These are phyloP conservation scores for Melinaea marsaeus DNA, from an alignment of 2,888 invertebrate genomes.

Conservation along the genomic window DNA sequence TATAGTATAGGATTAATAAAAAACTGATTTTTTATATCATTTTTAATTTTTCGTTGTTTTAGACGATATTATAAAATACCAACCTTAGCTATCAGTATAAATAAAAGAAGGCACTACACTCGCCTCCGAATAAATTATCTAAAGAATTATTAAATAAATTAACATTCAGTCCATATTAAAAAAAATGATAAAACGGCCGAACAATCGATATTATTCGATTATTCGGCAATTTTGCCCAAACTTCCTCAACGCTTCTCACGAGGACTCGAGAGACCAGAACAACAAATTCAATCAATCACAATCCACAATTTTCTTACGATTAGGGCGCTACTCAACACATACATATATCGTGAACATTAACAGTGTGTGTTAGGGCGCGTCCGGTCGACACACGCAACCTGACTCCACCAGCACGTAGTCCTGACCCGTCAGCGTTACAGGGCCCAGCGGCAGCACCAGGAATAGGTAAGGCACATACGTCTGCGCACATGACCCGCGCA, in stretches of 20 bases:
- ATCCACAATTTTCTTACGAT: too few species aligned
- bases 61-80: neutral
- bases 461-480: constrained; percentile 95
- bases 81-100: neutral
- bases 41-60: neutral
- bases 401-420: constrained; percentile 97
- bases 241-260: neutral
- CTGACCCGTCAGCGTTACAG: constrained; percentile 93
- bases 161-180: constrained; percentile 61
- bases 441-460: constrained; percentile 92
- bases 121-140: constrained; percentile 52
- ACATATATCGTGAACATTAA: too few species aligned
- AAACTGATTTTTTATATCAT: neutral
- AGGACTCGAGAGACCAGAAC: too few species aligned
- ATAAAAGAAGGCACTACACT: neutral
- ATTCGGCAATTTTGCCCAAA: constrained; percentile 60
- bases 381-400: constrained; percentile 91
- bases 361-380: constrained; percentile 36
- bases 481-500: constrained; percentile 93
- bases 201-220: constrained; percentile 44
- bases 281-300: too few species aligned
- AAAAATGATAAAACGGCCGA: constrained; percentile 42
- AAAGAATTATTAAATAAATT: constrained; percentile 58
- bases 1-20: neutral
- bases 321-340: too few species aligned